Evolutionary conservation across 2,797 vertebrate species (phyloP), one percentile per base, ranked within the genome.

Genomic region (Melanogrammus aeglefinus): DNA sequence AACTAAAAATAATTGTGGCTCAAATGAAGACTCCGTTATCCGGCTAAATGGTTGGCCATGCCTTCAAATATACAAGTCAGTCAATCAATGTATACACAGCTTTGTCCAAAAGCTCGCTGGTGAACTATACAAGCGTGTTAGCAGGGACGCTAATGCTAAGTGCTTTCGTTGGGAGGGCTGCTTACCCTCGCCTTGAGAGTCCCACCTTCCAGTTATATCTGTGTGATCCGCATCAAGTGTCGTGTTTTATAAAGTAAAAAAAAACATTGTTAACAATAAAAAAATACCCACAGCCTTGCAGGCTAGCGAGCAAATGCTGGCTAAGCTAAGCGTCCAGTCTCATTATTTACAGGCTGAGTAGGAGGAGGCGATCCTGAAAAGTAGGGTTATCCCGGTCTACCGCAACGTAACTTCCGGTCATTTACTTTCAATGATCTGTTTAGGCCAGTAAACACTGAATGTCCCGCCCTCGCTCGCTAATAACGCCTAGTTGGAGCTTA

Each of bases 141-240:
- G 38, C 36, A 14, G 29, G 70, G 1, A 33, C 47, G 44, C 47
- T 66, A 35, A 36, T 12, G 21, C 47, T 66, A 33, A 14, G 44
- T 63, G 29, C 1, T 31, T 21, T 36, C 3, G 21, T 16, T 31
- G 13, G 14, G 14, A 36, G 24, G 6, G 7, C 4, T 13, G 36
- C 90, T 91, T 85, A 93, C 92, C 90, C 89, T 72, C 77, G 85
- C 90, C 88, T 86, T 82, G 84, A 84, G 81, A 86, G 83, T 72
- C 74, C 63, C 82, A 76, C 75, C 83, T 51, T 86, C 73, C 77
- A 69, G 33, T 80, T 81, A 78, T 1, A 35, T 75, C 27, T 24
- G 57, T 51, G 7, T 29, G 74, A 71, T 75, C 74, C 79, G 75
- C 88, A 92, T 92, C 86, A 81, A 76, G 38, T 39, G 78, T 51